A percentile compares a stretch with the other conserved stretches of the same genome.
phyloP scores from a whole-genome alignment of 2,113 vertebrate genomes.

The Pluvianellus socialis region DNA sequence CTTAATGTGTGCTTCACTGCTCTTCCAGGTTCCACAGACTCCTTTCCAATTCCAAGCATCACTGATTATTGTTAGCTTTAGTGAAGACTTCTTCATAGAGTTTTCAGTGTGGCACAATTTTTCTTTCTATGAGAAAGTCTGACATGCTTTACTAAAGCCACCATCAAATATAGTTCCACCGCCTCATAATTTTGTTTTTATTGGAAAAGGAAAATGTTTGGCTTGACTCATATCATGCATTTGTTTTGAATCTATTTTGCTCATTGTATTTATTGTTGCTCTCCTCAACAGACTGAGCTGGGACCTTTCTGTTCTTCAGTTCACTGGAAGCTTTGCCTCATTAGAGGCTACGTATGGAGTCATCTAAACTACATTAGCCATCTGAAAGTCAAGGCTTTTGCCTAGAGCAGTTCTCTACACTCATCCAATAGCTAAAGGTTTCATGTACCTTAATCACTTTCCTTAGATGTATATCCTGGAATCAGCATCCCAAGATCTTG shows the following conservation, averaged over 20 bases:
- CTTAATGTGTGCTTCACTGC: neutral
- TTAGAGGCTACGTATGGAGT: neutral
- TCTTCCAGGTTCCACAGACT: neutral
- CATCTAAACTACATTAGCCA: neutral
- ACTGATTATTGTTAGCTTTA: neutral
- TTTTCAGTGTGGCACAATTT: neutral
- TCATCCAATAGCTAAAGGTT: neutral
- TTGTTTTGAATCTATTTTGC: conserved; percentile 6
- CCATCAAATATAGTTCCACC: neutral
- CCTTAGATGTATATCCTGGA: neutral
- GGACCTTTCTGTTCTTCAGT: neutral
- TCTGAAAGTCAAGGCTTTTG: neutral
- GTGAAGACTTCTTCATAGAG: neutral
- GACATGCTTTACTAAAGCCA: neutral
- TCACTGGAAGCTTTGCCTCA: neutral
- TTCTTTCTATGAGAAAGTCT: neutral
- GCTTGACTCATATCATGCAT: neutral
- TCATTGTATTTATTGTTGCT: neutral
- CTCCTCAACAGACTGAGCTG: neutral
- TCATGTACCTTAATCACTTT: neutral
- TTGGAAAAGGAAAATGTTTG: neutral
- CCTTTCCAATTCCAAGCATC: neutral
- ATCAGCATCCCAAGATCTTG: fast-evolving
- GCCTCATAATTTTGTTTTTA: neutral
- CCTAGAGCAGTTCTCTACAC: neutral